phyloP scores from a whole-genome alignment of 2,888 invertebrate species.

The Trissolcus brochymenae region DNA sequence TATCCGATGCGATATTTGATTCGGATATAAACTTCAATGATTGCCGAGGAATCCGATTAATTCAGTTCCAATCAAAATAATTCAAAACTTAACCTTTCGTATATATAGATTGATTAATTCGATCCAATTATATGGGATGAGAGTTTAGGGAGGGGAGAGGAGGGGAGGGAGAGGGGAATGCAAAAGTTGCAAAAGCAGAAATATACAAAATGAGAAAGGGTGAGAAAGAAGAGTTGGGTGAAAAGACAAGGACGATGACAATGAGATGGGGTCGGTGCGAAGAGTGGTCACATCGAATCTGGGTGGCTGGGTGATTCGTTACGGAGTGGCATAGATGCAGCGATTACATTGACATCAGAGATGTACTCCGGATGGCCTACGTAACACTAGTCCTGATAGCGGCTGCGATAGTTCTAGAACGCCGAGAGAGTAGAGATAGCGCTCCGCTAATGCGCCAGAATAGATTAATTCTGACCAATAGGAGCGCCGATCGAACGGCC shows the following conservation, averaged over 20 bases:
- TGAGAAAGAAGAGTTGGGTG: too few relatives aligned
- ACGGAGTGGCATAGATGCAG: constrained; percentile 45
- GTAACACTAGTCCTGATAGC: constrained; percentile 46
- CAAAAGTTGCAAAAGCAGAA: too few relatives aligned
- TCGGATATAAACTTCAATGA: background rate
- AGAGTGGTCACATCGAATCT: constrained; percentile 40
- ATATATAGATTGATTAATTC: too few relatives aligned
- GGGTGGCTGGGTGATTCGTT: constrained; percentile 43
- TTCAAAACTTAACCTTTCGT: constrained; percentile 1
- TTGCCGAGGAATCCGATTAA: constrained; percentile 4
- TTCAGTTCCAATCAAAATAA: constrained; percentile 14
- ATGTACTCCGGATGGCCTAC: constrained; percentile 57
- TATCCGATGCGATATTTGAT: too few relatives aligned
- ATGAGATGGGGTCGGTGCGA: constrained; percentile 12
- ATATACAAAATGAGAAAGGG: too few relatives aligned
- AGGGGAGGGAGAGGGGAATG: too few relatives aligned
- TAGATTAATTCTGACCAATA: constrained; percentile 77
- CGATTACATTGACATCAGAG: constrained; percentile 56
- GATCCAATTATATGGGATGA: too few relatives aligned
- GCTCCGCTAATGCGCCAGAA: constrained; percentile 75
- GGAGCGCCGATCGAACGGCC: constrained; percentile 75
- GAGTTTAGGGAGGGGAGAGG: too few relatives aligned
- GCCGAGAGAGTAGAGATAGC: constrained; percentile 68
- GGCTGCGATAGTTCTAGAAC: constrained; percentile 63
- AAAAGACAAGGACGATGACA: too few relatives aligned